A percentile compares a stretch with the other conserved stretches of the same genome.
These are phyloP conservation scores for Sebastes oblongus DNA, from an alignment of 2,797 vertebrate genomes.

Conservation along the genomic window DNA sequence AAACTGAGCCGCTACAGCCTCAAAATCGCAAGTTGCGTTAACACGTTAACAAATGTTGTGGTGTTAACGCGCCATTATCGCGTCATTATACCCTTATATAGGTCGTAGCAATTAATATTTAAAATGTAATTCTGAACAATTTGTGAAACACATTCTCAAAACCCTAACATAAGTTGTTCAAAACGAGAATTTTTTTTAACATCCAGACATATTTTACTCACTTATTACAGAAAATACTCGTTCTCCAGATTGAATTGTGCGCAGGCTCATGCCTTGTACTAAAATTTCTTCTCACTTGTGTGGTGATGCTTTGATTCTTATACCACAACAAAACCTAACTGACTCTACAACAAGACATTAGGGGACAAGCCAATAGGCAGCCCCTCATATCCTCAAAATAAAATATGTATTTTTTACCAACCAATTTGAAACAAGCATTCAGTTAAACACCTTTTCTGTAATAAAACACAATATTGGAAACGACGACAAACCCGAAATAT, in stretches of 20 bases:
- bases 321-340: not conserved
- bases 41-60: no score
- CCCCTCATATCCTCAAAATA: not conserved
- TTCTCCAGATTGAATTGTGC: not conserved
- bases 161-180: not conserved
- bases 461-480: not conserved
- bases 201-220: not conserved
- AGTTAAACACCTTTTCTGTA: not conserved
- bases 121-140: not conserved
- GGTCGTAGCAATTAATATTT: not conserved
- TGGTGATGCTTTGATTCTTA: not conserved
- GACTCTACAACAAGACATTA: not conserved
- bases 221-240: not conserved
- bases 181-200: not conserved
- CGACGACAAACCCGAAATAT: not conserved
- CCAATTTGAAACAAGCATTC: not conserved
- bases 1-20: no score
- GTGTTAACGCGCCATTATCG: no score
- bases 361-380: not conserved
- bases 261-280: not conserved
- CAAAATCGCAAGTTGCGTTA: no score
- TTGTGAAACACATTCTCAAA: not conserved
- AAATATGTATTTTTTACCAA: not conserved
- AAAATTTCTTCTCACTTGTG: not conserved
- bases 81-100: not conserved